Conservation (phyloP, 2,888 invertebrate genomes). For the Chorisops tibialis region DNA sequence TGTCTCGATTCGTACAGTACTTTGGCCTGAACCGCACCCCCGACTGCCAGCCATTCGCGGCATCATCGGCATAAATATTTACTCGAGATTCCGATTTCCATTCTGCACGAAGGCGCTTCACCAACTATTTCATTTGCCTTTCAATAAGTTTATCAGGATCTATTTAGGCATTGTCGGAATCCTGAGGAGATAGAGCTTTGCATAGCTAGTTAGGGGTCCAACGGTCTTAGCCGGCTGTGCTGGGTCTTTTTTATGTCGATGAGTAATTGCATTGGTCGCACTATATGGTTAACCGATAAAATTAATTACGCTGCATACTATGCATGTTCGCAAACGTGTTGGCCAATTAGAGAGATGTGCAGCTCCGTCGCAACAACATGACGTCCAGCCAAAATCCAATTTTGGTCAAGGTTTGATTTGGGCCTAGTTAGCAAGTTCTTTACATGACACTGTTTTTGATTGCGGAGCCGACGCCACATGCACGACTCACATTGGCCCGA, state of each 20-base stretch:
- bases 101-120: constrained; percentile 31
- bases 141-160: constrained; percentile 24
- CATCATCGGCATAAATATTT: constrained; percentile 30
- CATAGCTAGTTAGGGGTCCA: neutral
- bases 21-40: no score
- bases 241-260: neutral
- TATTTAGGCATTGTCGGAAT: constrained; percentile 8
- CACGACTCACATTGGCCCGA: neutral
- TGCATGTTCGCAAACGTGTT: constrained; percentile 19
- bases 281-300: constrained; percentile 16
- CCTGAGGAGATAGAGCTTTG: neutral
- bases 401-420: constrained; percentile 25
- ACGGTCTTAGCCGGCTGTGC: no score
- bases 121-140: constrained; percentile 30
- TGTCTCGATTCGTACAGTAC: no score
- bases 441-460: constrained; percentile 20
- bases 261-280: constrained; percentile 7
- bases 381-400: constrained; percentile 16
- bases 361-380: constrained; percentile 7
- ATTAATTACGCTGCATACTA: constrained; percentile 15
- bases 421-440: constrained; percentile 1
- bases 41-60: neutral
- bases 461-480: constrained; percentile 1
- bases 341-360: constrained; percentile 25
- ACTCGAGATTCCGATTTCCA: constrained; percentile 28